Base-by-base conservation (phyloP, 2,797 vertebrate species). In the Botia almorhae region DNA sequence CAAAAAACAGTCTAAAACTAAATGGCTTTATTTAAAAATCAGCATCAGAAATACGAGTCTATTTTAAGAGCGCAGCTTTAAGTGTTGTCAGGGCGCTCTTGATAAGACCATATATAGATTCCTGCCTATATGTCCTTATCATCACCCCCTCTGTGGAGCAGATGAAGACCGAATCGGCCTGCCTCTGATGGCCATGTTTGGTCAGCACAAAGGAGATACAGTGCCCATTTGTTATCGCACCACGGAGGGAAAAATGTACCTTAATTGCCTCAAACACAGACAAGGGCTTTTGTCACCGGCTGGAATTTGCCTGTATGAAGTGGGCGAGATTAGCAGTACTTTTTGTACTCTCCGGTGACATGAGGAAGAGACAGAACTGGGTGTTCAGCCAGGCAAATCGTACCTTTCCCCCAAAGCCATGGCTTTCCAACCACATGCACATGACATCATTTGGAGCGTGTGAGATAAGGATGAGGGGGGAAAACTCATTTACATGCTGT, bases 101-200 rank as follows among this genome's bases (percentile, higher is more conserved):
- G 82, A 84, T 90, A 90, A 82, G 84, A 90, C 91, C 91, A 89
- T 91, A 90, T 92, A 91, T 93, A 92, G 89, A 82, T 83, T 65
- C 81, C 39, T 43, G 14, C 69, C 84, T 85, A 76, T 89, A 85
- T 85, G 88, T 87, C 84, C 89, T 91, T 93, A 93, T 94, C 91
- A 87, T 88, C 89, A 90, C 90, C 87, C 87, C 86, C 88, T 89
- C 84, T 90, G 86, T 77, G 23, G 50, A 67, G 68, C 17, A 11
- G 39, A 72, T 56, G 43, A 56, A 71, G 73, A 71, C 72, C 29
- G 23, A 53, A 56, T 81, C 64, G 36, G 21, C 26, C n/a, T 90
- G 90, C 90, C 88, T 79, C 91, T 82, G 89, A 92, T 94, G 92
- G 89, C 95, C 94, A 93, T 93, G 93, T 94, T 92, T 95, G 93